Percentiles rank a stretch among this genome's conserved stretches.
phyloP scores from a whole-genome alignment of 2,113 vertebrate species.

The Pteruthius melanotis region DNA sequence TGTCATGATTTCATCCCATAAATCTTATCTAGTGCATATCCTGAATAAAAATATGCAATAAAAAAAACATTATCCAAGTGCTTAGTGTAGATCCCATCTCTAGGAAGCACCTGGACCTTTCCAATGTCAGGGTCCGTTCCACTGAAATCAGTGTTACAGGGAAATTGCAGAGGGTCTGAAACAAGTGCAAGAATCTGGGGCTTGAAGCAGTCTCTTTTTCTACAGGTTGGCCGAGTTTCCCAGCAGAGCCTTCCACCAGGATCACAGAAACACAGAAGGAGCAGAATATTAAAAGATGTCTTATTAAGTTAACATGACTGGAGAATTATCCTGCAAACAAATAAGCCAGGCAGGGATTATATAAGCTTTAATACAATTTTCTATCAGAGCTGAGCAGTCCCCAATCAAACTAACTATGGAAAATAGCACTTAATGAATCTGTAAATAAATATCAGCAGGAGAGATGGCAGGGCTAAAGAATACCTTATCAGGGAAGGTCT shows the following conservation, averaged over 20 bases:
- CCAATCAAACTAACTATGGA: conserved; percentile 30
- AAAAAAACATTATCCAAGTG: background rate
- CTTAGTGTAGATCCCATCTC: background rate
- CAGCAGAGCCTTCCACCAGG: background rate
- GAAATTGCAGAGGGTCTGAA: background rate
- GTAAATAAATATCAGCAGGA: conserved; percentile 23
- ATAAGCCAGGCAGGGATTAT: conserved; percentile 11
- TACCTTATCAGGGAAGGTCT: background rate
- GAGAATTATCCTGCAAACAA: conserved; percentile 36
- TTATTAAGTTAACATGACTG: background rate
- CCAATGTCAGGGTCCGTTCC: background rate
- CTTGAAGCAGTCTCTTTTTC: background rate
- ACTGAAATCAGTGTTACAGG: background rate
- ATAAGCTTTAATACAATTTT: conserved; percentile 13
- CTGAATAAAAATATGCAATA: background rate
- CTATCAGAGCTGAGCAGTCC: conserved; percentile 13
- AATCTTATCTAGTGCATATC: background rate
- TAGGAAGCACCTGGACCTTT: background rate
- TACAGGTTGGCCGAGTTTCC: background rate
- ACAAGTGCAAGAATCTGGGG: background rate
- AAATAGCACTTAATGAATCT: conserved; percentile 29
- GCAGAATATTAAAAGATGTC: background rate
- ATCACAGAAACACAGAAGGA: background rate
- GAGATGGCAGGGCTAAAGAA: background rate
- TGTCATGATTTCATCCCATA: background rate